Conservation (phyloP, 2,797 vertebrate species). For the Esox masquinongy region DNA sequence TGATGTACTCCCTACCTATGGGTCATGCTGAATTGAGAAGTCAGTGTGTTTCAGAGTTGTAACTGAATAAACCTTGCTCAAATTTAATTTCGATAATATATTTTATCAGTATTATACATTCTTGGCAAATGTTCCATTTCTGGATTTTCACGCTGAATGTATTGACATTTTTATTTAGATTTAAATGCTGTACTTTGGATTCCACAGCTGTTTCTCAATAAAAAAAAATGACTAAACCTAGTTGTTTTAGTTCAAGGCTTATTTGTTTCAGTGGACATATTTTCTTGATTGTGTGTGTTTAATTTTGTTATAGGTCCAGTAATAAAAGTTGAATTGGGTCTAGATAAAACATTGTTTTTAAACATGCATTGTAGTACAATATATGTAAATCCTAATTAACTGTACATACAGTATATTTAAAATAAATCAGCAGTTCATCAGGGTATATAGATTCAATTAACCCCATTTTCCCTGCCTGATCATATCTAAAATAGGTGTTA, state of each 20-base stretch:
- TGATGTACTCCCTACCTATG: not conserved
- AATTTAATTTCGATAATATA: not conserved
- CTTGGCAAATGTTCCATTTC: not conserved
- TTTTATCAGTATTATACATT: not conserved
- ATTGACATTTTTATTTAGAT: constrained; percentile 18
- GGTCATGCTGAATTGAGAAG: not conserved
- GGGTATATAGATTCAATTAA: constrained; percentile 8
- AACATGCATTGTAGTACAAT: constrained; percentile 25
- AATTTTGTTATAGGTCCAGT: not conserved
- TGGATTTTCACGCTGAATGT: constrained; percentile 14
- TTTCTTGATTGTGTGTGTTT: not conserved
- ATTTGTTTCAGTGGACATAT: not conserved
- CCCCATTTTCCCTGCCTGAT: not conserved
- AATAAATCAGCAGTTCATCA: constrained; percentile 4
- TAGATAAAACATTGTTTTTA: not conserved
- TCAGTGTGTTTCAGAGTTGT: not conserved
- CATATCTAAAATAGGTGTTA: not conserved
- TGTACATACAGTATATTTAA: constrained; percentile 9
- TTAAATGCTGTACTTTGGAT: constrained; percentile 28
- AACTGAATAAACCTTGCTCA: not conserved
- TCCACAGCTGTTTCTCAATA: constrained; percentile 44
- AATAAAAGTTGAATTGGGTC: not conserved
- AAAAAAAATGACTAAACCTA: constrained; percentile 41
- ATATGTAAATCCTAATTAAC: constrained; percentile 22
- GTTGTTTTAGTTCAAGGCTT: not conserved